A percentile compares a stretch with the other conserved stretches of the same genome.
Conservation (phyloP, 2,113 vertebrate genomes). For the Carettochelys insculpta region DNA sequence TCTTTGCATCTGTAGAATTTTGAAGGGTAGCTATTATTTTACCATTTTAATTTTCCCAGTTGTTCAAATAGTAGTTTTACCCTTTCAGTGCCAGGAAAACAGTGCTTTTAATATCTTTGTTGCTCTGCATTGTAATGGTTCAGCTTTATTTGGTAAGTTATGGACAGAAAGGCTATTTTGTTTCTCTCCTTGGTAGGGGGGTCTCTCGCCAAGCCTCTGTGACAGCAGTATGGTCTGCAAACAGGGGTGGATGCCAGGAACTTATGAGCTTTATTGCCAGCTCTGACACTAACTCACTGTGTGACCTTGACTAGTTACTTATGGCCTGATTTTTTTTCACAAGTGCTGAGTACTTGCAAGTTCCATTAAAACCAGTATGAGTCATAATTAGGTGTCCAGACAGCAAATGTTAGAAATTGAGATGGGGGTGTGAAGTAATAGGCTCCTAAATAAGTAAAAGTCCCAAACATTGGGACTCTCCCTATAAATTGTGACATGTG, state of each 20-base stretch:
- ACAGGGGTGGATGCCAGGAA: background rate
- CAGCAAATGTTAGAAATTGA: too few relatives aligned
- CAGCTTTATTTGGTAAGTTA: constrained; percentile 28
- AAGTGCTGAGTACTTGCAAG: background rate
- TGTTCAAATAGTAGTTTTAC: constrained; percentile 77
- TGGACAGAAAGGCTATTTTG: background rate
- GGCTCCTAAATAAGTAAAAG: too few relatives aligned
- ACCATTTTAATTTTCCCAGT: constrained; percentile 78
- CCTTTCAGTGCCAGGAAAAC: constrained; percentile 67
- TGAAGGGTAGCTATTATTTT: constrained; percentile 78
- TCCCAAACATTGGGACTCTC: too few relatives aligned
- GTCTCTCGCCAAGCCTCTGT: background rate
- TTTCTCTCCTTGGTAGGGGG: background rate
- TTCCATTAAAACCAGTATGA: background rate
- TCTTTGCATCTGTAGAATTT: constrained; percentile 72
- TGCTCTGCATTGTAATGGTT: constrained; percentile 49
- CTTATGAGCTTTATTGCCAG: background rate
- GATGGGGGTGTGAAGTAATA: too few relatives aligned
- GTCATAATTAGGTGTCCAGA: background rate
- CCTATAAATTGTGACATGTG: too few relatives aligned
- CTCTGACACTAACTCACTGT: background rate
- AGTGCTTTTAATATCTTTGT: constrained; percentile 53
- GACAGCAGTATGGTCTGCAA: background rate
- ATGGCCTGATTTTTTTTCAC: background rate
- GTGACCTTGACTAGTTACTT: background rate